These are phyloP conservation scores for Pogonocichla stellata DNA, from an alignment of 2,113 vertebrate genomes.

Conservation along the genomic window DNA sequence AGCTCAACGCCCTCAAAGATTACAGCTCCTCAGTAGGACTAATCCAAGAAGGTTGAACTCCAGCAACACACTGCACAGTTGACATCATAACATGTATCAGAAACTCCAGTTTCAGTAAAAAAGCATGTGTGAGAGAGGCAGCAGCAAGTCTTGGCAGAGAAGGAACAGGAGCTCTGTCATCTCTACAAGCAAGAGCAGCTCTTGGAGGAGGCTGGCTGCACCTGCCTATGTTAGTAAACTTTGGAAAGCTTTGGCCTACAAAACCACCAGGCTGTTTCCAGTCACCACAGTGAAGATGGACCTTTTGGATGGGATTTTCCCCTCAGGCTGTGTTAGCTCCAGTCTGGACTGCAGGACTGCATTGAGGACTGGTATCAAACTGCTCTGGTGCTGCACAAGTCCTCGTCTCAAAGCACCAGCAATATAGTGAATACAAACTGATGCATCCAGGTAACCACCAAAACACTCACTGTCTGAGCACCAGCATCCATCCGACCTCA, in stretches of 20 bases:
- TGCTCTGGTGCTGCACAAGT: not conserved
- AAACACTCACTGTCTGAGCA: not conserved
- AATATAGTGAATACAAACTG: not conserved
- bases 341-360: not conserved
- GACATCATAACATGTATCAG: not conserved
- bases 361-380: fast-evolving
- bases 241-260: not conserved
- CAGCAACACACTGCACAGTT: not conserved
- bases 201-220: not conserved
- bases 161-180: not conserved
- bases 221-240: not conserved
- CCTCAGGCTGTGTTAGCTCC: not conserved
- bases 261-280: not conserved
- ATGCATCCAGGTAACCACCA: not conserved
- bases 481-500: not conserved
- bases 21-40: not conserved
- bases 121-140: not conserved
- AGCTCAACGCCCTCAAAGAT: not conserved
- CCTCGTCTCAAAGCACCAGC: not conserved
- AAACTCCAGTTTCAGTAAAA: not conserved
- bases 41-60: not conserved
- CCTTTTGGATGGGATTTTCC: not conserved
- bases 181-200: not conserved
- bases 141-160: not conserved
- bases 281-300: not conserved